Base-by-base conservation (phyloP, 1,140 invertebrate species). In the Xylocopa sonorina region DNA sequence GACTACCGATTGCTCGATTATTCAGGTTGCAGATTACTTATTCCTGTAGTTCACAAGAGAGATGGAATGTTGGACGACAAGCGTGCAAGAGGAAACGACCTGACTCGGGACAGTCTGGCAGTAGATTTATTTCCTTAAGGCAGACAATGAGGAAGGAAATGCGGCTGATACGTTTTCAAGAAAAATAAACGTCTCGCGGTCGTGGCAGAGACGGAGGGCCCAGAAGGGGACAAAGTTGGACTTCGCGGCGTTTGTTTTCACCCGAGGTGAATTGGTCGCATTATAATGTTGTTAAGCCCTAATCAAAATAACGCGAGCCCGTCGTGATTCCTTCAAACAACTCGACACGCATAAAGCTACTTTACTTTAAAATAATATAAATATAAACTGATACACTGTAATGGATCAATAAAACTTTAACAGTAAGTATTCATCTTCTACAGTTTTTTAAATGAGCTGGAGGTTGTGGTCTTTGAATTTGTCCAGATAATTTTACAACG, bases 91-190 rank as follows among this genome's bases (percentile, higher is more conserved):
- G 67, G 75, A 78, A 78, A 78, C 67, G 75, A 71, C 32, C 46
- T n/a, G 55, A 69, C 12, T 34, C 60, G 77, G 55, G 69, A 71
- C 51, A 66, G 69, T 53, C 69, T 74, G 77, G 53, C 82, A 64
- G 80, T 71, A 51, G 82, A 89, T 89, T 89, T 89, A 87, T 89
- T 89, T 89, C 85, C 88, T 88, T 82, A 88, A 86, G 83, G 46
- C 88, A 81, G 86, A 88, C 88, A 89, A 89, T 88, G 85, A 89
- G 87, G 85, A 89, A 89, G 88, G 87, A 89, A 89, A 88, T 87
- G 87, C 75, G 85, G 83, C 85, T 80, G 88, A 89, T 89, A 88
- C 85, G 85, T 87, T 89, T 88, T 86, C 87, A 88, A 89, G 88
- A 89, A 85, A 89, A 89, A 89, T 89, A 89, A 89, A 89, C 88